phyloP scores from a whole-genome alignment of 2,888 invertebrate species.

The Schizaphis graminum region DNA sequence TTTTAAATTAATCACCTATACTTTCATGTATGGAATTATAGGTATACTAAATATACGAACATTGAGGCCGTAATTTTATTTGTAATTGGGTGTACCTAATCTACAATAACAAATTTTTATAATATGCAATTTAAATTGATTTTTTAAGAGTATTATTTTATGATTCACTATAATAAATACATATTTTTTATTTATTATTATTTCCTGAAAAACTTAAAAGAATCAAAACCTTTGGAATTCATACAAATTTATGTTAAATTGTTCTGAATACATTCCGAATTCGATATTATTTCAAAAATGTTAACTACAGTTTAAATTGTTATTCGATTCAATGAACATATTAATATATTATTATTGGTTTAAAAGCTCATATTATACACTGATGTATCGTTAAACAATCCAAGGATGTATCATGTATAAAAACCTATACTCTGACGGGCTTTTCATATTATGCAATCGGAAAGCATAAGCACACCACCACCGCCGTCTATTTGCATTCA shows the following conservation, averaged over 20 bases:
- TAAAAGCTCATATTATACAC: neutral
- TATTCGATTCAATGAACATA: constrained; percentile 1
- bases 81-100: neutral
- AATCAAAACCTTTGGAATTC: neutral
- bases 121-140: neutral
- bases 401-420: neutral
- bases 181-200: neutral
- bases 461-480: neutral
- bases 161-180: neutral
- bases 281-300: constrained; percentile 5
- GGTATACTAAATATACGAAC: neutral
- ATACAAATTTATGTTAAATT: neutral
- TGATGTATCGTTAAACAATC: neutral
- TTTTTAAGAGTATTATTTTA: neutral
- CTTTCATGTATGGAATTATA: neutral
- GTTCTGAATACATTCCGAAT: neutral
- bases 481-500: constrained; percentile 44
- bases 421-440: neutral
- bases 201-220: neutral
- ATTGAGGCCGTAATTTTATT: neutral
- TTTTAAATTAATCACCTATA: neutral
- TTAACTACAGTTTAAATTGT: neutral
- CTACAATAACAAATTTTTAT: neutral
- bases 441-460: constrained; percentile 27
- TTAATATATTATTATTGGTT: constrained; percentile 15